phyloP scores from a whole-genome alignment of 2,797 vertebrate species.

The Darevskia nairensis region DNA sequence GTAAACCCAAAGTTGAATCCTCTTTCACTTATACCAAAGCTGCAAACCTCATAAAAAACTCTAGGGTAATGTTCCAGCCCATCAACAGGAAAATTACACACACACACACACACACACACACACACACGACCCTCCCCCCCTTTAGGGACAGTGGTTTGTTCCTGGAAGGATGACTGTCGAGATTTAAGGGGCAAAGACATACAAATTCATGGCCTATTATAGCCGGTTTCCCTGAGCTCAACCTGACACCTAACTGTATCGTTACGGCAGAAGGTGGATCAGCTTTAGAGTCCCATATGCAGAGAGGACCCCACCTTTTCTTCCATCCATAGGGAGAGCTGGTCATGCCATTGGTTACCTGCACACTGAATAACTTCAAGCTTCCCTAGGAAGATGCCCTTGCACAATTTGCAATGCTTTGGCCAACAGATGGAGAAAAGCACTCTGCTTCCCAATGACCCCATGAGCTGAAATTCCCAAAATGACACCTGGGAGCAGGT shows the following conservation, averaged over 20 bases:
- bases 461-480: rapidly evolving
- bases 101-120: too few species aligned
- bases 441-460: neutral
- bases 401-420: neutral
- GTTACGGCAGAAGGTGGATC: neutral
- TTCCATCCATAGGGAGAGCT: neutral
- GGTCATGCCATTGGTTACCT: rapidly evolving
- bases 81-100: neutral
- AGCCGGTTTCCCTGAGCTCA: neutral
- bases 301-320: neutral
- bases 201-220: neutral
- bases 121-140: too few species aligned
- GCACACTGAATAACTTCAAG: neutral
- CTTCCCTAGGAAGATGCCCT: neutral
- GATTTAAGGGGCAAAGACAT: neutral
- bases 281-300: neutral
- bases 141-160: neutral
- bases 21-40: too few species aligned
- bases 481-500: neutral
- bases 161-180: neutral
- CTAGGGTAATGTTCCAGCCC: neutral
- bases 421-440: neutral
- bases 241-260: rapidly evolving
- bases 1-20: too few species aligned
- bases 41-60: neutral